Evolutionary conservation across 2,113 vertebrate genomes (phyloP).

Genomic region (Setophaga kirtlandii): DNA sequence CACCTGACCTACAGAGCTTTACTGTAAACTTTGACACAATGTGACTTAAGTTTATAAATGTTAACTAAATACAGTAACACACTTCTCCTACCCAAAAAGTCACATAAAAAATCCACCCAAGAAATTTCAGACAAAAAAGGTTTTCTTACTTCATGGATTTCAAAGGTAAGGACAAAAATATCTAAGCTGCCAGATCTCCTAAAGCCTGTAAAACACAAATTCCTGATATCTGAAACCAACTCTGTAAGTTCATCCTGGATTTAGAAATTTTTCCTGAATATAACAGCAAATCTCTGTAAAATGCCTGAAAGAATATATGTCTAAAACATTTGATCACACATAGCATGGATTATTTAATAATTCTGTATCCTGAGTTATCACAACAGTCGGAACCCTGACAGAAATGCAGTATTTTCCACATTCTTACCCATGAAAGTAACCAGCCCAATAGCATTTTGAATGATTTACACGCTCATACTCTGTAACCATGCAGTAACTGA

Average conservation of each 20-base stretch:
- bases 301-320: background rate
- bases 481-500: constrained; percentile 26
- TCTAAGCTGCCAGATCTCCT: background rate
- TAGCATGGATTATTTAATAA: background rate
- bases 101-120: background rate
- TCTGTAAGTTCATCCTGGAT: background rate
- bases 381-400: background rate
- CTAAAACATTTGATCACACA: background rate
- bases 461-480: background rate
- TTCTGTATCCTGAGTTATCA: background rate
- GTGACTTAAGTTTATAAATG: background rate
- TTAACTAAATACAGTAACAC: background rate
- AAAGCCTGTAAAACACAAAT: background rate
- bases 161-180: background rate
- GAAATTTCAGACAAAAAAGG: background rate
- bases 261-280: background rate
- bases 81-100: background rate
- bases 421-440: background rate
- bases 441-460: background rate
- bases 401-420: constrained; percentile 16
- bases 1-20: background rate
- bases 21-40: background rate
- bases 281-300: background rate
- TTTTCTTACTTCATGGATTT: background rate
- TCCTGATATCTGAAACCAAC: background rate